These are phyloP conservation scores for Tachysurus vachellii DNA, from an alignment of 2,113 vertebrate species.

Conservation along the genomic window DNA sequence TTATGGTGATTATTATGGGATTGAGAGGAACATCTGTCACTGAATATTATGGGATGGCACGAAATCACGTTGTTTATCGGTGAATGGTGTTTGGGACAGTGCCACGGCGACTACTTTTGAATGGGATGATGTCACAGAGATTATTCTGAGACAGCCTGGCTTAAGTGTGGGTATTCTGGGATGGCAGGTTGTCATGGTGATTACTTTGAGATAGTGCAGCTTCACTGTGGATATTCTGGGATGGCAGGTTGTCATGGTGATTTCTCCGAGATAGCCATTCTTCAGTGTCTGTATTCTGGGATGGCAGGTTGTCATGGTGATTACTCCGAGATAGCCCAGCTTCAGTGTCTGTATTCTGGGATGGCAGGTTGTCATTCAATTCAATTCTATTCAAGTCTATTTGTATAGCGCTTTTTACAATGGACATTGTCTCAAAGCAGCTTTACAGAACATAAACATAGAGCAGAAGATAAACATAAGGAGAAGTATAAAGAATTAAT, in stretches of 20 bases:
- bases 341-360: background rate
- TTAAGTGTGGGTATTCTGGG: background rate
- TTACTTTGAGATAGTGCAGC: background rate
- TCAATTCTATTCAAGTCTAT: too few relatives aligned
- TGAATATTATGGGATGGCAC: slow-evolving; percentile 14
- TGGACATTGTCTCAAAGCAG: too few relatives aligned
- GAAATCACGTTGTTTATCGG: slow-evolving; percentile 8
- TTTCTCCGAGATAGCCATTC: background rate
- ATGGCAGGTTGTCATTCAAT: background rate
- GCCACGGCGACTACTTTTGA: background rate
- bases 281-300: background rate
- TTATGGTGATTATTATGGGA: slow-evolving; percentile 15
- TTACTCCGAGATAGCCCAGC: background rate
- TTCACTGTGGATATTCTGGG: background rate
- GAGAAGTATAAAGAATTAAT: too few relatives aligned
- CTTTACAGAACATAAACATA: too few relatives aligned
- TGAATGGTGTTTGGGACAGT: background rate
- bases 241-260: background rate
- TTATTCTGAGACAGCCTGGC: background rate
- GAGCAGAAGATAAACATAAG: too few relatives aligned
- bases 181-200: background rate
- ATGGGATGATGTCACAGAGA: background rate
- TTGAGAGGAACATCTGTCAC: background rate
- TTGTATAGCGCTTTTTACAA: too few relatives aligned
- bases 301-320: background rate